Evolutionary conservation across 2,797 vertebrate genomes (phyloP).

Genomic region (Phrynocephalus guinanensis): DNA sequence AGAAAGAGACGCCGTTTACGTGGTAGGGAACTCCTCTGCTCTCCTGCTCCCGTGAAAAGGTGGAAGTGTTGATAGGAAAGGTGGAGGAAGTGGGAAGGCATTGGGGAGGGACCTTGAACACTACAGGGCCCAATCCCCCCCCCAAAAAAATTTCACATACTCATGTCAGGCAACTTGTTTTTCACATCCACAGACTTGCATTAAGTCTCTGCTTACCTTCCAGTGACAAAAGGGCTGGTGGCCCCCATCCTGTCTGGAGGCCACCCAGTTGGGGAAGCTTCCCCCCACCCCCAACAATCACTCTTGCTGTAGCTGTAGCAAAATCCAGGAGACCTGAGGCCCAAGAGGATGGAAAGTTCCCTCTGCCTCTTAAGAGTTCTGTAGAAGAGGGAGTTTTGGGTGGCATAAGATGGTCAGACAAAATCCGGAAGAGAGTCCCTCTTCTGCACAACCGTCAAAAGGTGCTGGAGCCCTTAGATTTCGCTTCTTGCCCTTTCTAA

Average conservation of each 20-base stretch:
- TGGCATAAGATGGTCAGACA: not conserved
- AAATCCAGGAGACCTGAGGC: not conserved
- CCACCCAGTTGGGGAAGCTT: too few relatives aligned
- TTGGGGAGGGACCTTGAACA: too few relatives aligned
- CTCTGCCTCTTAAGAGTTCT: not conserved
- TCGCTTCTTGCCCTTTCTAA: not conserved
- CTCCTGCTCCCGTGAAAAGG: too few relatives aligned
- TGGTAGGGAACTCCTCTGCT: conserved; percentile 70
- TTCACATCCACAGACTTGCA: not conserved
- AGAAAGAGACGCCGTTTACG: conserved; percentile 80
- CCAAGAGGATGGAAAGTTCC: not conserved
- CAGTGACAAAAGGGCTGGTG: too few relatives aligned
- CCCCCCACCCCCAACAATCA: too few relatives aligned
- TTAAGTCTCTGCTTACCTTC: too few relatives aligned
- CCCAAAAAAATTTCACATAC: too few relatives aligned
- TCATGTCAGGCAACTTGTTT: too few relatives aligned
- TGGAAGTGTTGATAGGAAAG: not conserved
- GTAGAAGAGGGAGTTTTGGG: too few relatives aligned
- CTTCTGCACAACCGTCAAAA: not conserved
- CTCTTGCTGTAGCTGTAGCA: not conserved
- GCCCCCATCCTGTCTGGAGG: too few relatives aligned
- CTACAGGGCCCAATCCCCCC: too few relatives aligned
- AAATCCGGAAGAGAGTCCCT: not conserved
- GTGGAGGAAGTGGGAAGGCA: not conserved
- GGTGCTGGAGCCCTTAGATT: not conserved